Evolutionary conservation across 2,797 vertebrate species (phyloP).

Genomic region (Ispidina picta): DNA sequence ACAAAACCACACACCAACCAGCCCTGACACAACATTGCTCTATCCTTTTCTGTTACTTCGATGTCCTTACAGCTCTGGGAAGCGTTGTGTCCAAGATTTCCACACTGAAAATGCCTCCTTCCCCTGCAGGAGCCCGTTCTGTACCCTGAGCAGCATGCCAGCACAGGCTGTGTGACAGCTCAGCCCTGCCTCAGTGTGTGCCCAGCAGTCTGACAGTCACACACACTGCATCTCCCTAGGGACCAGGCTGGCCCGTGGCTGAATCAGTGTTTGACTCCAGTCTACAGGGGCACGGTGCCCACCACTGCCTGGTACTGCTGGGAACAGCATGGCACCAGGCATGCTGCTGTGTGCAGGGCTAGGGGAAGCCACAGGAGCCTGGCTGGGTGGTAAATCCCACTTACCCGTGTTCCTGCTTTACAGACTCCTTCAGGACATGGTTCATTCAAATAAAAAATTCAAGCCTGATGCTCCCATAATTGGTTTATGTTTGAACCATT

Average conservation of each 20-base stretch:
- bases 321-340: neutral
- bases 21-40: no score
- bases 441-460: conserved; percentile 33
- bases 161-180: accelerated
- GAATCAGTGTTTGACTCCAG: neutral
- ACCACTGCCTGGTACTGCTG: neutral
- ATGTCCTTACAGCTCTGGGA: neutral
- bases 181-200: neutral
- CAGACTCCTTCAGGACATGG: neutral
- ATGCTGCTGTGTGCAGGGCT: conserved; percentile 1
- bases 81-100: accelerated
- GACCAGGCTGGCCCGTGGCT: neutral
- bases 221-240: neutral
- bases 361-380: conserved; percentile 32
- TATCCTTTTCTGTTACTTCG: neutral
- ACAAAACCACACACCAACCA: neutral
- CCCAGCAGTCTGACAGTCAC: neutral
- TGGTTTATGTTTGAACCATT: conserved; percentile 8
- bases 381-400: neutral
- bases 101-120: neutral
- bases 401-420: conserved; percentile 10
- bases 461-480: neutral
- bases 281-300: no score
- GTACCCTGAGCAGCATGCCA: neutral
- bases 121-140: neutral